Conservation (phyloP, 2,113 vertebrate genomes). For the Pteropus alecto region DNA sequence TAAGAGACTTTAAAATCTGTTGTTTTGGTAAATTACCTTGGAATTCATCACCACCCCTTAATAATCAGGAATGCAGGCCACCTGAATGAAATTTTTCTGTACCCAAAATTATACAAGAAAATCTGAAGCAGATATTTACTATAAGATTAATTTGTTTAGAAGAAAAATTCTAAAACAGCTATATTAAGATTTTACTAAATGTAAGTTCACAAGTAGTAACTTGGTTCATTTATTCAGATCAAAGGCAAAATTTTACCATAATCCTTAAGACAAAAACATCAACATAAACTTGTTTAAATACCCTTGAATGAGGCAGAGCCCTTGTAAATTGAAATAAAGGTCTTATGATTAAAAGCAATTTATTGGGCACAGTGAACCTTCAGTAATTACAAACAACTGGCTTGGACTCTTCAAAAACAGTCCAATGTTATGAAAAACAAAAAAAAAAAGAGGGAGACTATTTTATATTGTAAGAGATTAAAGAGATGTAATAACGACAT, state of each 20-base stretch:
- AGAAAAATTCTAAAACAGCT: conserved; percentile 20
- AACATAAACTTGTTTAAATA: background rate
- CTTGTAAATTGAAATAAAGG: conserved; percentile 2
- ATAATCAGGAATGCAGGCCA: background rate
- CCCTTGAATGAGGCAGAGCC: conserved; percentile 3
- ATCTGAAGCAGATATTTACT: conserved; percentile 28
- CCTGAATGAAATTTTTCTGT: background rate
- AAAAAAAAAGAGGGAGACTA: background rate
- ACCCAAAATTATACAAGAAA: background rate
- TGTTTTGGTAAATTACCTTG: background rate
- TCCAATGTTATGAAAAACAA: background rate
- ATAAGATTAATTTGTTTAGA: conserved; percentile 10
- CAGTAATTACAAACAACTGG: background rate
- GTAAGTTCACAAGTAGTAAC: conserved; percentile 1
- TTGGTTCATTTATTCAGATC: conserved; percentile 5
- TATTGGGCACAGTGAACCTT: background rate
- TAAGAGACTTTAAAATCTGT: background rate
- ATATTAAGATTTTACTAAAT: conserved; percentile 50
- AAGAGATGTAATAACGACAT: background rate
- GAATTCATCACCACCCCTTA: background rate
- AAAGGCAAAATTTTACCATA: conserved; percentile 17
- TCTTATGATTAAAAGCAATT: background rate
- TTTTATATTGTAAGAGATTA: conserved; percentile 17
- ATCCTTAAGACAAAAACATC: conserved; percentile 38
- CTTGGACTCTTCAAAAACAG: background rate